Evolutionary conservation across 2,888 invertebrate genomes (phyloP), one percentile per base, ranked within the genome.

Genomic region (Ophion obscuratus): DNA sequence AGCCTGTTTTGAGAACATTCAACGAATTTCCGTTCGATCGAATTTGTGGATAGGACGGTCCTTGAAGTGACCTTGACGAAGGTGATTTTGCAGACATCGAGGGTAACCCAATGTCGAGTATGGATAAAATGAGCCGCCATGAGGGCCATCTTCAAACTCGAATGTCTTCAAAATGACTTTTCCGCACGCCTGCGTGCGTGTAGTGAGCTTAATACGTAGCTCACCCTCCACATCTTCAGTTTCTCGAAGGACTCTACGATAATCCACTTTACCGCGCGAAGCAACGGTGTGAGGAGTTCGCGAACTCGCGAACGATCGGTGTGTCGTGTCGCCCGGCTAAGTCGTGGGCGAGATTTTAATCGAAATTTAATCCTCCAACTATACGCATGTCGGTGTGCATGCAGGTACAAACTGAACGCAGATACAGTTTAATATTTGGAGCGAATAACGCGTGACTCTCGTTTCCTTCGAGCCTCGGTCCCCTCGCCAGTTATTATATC

Each of bases 301-400:
- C 57, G 53, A 84, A 81, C 81, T 73, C 61, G 77, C 78, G 70
- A 85, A 79, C 73, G 67, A 40, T 74, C 77, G 40, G 71, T 71
- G 74, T 71, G 44, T n/a, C n/a, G n/a, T 59, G 53, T 53, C 68
- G 76, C 71, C 31, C 66, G 40, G 47, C 76, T 73, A 57, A 83
- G 76, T 76, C 27, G 71, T 11, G 73, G 80, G 83, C 73, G 83
- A 80, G 83, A 85, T 83, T 83, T 83, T 83, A 80, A 85, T 85
- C 79, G 82, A 85, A 79, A 82, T 82, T 79, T 82, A 76, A 85
- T 85, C 85, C 71, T 20, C 24, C 53, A 44, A 78, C 76, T 76
- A 27, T 53, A 66, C 10, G 36, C 31, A 31, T 10, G 44, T 17
- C 27, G 31, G 9, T 76, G 20, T 47, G n/a, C 11, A 9, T 11